Percentiles rank a stretch among this genome's conserved stretches.
phyloP scores from a whole-genome alignment of 2,113 vertebrate genomes.

The Sander vitreus region DNA sequence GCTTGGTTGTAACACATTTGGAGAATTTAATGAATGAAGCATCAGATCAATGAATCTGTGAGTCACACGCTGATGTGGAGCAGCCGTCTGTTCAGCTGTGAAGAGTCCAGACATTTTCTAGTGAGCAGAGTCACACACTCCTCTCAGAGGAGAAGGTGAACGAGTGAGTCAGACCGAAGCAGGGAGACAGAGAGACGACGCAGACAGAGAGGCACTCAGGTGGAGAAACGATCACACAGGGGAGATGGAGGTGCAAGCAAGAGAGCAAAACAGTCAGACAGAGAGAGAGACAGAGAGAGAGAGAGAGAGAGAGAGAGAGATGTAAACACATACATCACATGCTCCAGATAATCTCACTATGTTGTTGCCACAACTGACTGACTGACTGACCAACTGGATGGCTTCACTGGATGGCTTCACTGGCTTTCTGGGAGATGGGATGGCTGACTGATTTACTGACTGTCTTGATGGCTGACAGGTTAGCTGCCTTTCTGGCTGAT shows the following conservation, averaged over 20 bases:
- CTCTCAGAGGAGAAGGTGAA: constrained; percentile 29
- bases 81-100: constrained; percentile 8
- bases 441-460: background rate
- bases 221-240: constrained; percentile 39
- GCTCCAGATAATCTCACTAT: constrained; percentile 62
- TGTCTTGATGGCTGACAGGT: background rate
- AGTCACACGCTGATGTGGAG: constrained; percentile 39
- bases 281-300: constrained; percentile 9
- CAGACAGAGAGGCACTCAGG: constrained; percentile 41
- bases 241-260: background rate
- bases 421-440: background rate
- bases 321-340: constrained; percentile 68
- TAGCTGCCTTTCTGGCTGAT: background rate
- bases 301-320: constrained; percentile 11
- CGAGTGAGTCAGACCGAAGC: constrained; percentile 46
- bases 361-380: constrained; percentile 50
- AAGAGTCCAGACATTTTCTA: constrained; percentile 44
- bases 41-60: constrained; percentile 44
- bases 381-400: constrained; percentile 22
- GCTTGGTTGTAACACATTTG: constrained; percentile 38
- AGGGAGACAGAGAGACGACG: background rate
- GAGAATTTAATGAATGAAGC: constrained; percentile 60
- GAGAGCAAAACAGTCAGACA: background rate
- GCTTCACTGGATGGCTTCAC: constrained; percentile 2
- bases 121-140: background rate